A percentile compares a stretch with the other conserved stretches of the same genome.
Conservation (phyloP, 2,113 vertebrate genomes). For the Lethenteron camtschaticum region DNA sequence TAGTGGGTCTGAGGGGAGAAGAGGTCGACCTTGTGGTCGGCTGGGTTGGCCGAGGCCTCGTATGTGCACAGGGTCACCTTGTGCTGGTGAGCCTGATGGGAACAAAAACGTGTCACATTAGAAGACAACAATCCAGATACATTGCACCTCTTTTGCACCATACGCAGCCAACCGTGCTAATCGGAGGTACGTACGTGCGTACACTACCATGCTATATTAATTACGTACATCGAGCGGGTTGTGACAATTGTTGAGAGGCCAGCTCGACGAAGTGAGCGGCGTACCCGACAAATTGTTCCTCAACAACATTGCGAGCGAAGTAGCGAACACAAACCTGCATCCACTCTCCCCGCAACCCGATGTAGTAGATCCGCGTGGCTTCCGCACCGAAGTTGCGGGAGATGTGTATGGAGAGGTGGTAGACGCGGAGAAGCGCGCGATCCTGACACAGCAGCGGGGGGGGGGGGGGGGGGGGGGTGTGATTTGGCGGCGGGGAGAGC, state of each 20-base stretch:
- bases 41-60: constrained; percentile 66
- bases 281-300: no score
- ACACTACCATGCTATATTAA: no score
- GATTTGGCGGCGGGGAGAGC: not conserved
- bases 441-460: constrained; percentile 24
- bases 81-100: constrained; percentile 48
- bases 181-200: no score
- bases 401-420: constrained; percentile 78
- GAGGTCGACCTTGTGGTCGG: constrained; percentile 59
- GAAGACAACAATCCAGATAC: no score
- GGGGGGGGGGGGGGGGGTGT: not conserved
- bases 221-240: no score
- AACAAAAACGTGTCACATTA: not conserved
- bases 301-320: no score
- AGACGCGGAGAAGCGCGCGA: constrained; percentile 63
- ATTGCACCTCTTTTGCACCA: no score
- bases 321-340: constrained; percentile 34
- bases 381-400: constrained; percentile 76
- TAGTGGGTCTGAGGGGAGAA: constrained; percentile 66
- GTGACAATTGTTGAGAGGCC: no score
- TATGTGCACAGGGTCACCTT: constrained; percentile 92
- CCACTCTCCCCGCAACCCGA: constrained; percentile 76
- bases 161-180: no score
- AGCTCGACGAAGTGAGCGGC: no score
- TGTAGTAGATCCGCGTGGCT: constrained; percentile 62